Percentiles rank a stretch among this genome's conserved stretches.
Evolutionary conservation across 2,888 invertebrate genomes (phyloP).

Genomic region (Arrhopalites spinosus): DNA sequence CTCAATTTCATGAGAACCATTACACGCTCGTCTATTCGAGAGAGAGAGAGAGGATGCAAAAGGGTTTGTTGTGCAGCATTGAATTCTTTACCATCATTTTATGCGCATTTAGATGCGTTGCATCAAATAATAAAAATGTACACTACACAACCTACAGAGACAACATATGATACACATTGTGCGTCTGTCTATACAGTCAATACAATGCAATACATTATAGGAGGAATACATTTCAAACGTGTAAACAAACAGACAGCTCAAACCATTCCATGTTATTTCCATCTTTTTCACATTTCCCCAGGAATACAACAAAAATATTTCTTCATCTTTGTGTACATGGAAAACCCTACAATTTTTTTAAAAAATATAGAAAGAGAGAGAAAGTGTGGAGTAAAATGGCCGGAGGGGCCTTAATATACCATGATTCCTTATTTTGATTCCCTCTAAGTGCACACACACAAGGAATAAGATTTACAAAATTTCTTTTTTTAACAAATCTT

Average conservation of each 20-base stretch:
- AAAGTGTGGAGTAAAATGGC: too few relatives aligned
- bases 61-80: background rate
- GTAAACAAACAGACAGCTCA: slow-evolving; percentile 11
- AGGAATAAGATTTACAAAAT: too few relatives aligned
- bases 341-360: background rate
- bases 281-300: background rate
- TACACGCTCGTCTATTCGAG: background rate
- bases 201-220: too few relatives aligned
- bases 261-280: background rate
- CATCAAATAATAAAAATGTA: background rate
- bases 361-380: too few relatives aligned
- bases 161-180: too few relatives aligned
- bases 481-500: too few relatives aligned
- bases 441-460: too few relatives aligned
- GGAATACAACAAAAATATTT: background rate
- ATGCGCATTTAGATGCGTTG: background rate
- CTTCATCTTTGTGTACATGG: background rate
- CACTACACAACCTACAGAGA: too few relatives aligned
- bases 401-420: too few relatives aligned
- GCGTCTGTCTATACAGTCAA: too few relatives aligned
- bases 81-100: background rate
- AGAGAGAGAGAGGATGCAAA: background rate
- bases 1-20: slow-evolving; percentile 16
- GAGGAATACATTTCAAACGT: background rate
- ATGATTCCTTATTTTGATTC: too few relatives aligned